Conservation (phyloP, 2,888 invertebrate genomes). For the Ormia ochracea region DNA sequence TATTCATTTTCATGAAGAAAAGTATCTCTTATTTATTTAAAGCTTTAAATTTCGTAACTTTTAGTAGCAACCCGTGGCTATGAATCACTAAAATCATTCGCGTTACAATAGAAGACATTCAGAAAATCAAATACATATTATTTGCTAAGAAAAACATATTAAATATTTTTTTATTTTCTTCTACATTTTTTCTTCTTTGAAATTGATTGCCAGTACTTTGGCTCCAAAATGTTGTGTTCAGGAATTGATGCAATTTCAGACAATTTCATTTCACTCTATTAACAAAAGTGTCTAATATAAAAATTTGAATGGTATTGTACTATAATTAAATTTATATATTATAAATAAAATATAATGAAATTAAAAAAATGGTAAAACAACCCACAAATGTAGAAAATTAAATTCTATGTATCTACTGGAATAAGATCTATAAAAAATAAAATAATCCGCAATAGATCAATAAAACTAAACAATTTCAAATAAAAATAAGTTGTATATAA, state of each 20-base stretch:
- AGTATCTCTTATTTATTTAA: not conserved
- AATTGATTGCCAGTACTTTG: not conserved
- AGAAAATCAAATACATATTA: not conserved
- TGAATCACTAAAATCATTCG: slow-evolving; percentile 9
- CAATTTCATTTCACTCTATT: not conserved
- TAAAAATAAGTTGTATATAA: slow-evolving; percentile 36
- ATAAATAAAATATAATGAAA: slow-evolving; percentile 39
- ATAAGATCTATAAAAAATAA: not conserved
- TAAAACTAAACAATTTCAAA: slow-evolving; percentile 30
- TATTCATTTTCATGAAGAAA: not conserved
- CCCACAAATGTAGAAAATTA: slow-evolving; percentile 55
- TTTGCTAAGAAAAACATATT: not conserved
- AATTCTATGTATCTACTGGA: slow-evolving; percentile 48
- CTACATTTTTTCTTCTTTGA: not conserved
- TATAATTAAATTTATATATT: slow-evolving; percentile 16
- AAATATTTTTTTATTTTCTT: not conserved
- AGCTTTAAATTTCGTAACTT: not conserved
- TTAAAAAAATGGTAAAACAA: slow-evolving; percentile 32
- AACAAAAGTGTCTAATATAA: not conserved
- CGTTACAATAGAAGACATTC: not conserved
- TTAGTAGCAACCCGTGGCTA: not conserved
- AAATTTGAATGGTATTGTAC: slow-evolving; percentile 1
- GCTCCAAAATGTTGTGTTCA: not conserved
- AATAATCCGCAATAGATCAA: slow-evolving; percentile 27
- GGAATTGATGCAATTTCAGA: not conserved